These are phyloP conservation scores for Drosophila sucinea DNA, from an alignment of 1,140 invertebrate genomes.

Conservation along the genomic window DNA sequence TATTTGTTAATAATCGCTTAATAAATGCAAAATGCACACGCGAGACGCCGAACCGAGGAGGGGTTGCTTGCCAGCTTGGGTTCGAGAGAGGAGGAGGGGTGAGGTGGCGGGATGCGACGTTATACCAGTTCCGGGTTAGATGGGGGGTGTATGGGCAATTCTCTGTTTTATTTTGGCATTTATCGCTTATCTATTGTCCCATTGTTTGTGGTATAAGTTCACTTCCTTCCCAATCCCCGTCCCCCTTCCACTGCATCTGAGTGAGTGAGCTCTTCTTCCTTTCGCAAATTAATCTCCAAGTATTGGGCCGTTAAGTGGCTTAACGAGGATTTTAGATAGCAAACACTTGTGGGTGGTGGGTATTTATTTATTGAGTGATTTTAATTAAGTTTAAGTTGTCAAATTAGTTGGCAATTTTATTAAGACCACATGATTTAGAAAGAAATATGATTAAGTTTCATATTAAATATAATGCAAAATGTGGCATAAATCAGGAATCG, in stretches of 20 bases:
- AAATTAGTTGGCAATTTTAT: constrained; percentile 74
- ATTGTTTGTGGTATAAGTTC: constrained; percentile 43
- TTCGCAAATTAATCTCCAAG: constrained; percentile 66
- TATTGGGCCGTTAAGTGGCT: constrained; percentile 67
- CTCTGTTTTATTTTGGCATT: constrained; percentile 64
- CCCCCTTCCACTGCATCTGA: background rate
- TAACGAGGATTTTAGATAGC: constrained; percentile 34
- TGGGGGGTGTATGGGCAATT: constrained; percentile 19
- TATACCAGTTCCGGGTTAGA: background rate
- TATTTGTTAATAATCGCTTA: constrained; percentile 83
- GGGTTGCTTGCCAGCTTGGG: background rate
- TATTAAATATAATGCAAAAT: background rate
- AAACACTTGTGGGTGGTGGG: background rate
- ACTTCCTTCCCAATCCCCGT: constrained; percentile 22
- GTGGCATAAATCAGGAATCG: no score
- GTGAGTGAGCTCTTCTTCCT: background rate
- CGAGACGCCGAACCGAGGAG: constrained; percentile 22
- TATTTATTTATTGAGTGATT: constrained; percentile 28
- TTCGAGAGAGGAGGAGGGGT: background rate
- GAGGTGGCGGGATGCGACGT: background rate
- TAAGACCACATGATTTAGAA: constrained; percentile 20
- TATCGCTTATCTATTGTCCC: constrained; percentile 72
- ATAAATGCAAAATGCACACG: constrained; percentile 82
- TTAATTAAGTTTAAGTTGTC: constrained; percentile 72
- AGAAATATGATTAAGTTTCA: background rate